These are phyloP conservation scores for Coecobrya sp. DNA, from an alignment of 2,888 invertebrate species.

Conservation along the genomic window DNA sequence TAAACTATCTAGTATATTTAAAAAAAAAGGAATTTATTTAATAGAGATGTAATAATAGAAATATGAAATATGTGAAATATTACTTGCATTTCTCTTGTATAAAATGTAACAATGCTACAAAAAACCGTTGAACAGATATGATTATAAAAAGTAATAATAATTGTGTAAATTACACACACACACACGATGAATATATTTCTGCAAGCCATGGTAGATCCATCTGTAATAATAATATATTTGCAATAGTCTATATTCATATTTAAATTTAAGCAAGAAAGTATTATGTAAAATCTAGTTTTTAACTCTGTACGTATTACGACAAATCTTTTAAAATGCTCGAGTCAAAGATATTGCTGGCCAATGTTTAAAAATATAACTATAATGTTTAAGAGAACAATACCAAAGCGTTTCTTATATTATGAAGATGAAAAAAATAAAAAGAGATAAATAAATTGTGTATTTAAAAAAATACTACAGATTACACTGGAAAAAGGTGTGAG, in stretches of 20 bases:
- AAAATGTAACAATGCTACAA: neutral
- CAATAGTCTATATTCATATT: neutral
- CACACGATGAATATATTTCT: neutral
- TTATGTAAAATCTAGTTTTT: conserved; percentile 58
- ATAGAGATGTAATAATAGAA: no score
- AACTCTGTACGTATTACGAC: conserved; percentile 18
- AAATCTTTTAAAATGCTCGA: conserved; percentile 67
- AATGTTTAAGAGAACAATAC: conserved; percentile 37
- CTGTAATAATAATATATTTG: neutral
- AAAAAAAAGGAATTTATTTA: no score
- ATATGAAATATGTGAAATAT: no score
- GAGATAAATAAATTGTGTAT: conserved; percentile 15
- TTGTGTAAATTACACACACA: neutral
- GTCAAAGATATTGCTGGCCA: conserved; percentile 77
- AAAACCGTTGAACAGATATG: no score
- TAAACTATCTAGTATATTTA: no score
- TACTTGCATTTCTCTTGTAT: neutral
- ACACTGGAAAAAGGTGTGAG: neutral
- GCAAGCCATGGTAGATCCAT: conserved; percentile 14
- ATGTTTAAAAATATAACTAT: conserved; percentile 63
- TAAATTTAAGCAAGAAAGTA: conserved; percentile 59
- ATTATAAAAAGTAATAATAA: neutral
- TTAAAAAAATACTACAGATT: neutral
- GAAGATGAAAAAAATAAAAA: conserved; percentile 14
- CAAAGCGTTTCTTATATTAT: conserved; percentile 71